A percentile compares a stretch with the other conserved stretches of the same genome.
Conservation (phyloP, 53 echinoderm and acorn worm species). For the Henricia sp. region DNA sequence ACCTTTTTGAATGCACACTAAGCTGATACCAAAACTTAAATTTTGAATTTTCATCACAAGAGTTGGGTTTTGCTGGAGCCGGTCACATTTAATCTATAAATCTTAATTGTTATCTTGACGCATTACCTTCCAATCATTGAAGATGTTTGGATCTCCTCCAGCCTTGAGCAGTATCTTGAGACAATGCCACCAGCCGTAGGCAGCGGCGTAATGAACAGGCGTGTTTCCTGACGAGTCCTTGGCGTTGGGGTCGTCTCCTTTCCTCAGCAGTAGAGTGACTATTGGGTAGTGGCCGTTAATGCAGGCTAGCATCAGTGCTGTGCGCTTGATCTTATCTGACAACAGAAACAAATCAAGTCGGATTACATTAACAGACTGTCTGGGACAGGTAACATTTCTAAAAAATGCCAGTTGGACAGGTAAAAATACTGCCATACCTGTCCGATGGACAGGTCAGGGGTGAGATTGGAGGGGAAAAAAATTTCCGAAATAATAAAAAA, state of each 20-base stretch:
- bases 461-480: no score
- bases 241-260: conserved; percentile 85
- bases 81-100: no score
- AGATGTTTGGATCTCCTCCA: conserved; percentile 75
- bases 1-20: no score
- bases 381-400: no score
- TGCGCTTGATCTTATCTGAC: conserved; percentile 87
- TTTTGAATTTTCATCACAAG: no score
- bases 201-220: conserved; percentile 88
- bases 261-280: conserved; percentile 79
- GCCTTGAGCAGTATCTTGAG: conserved; percentile 83
- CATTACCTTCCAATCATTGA: conserved; percentile 97
- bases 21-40: no score
- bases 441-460: no score
- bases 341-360: conserved; percentile 1
- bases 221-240: conserved; percentile 94
- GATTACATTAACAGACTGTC: neutral
- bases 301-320: conserved; percentile 85
- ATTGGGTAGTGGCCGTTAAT: conserved; percentile 90
- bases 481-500: no score
- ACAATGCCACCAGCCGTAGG: conserved; percentile 95
- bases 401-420: no score
- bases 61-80: no score
- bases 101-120: no score
- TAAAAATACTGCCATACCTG: no score